These are phyloP conservation scores for Indri indri DNA, from an alignment of 2,113 vertebrate genomes.

Conservation along the genomic window DNA sequence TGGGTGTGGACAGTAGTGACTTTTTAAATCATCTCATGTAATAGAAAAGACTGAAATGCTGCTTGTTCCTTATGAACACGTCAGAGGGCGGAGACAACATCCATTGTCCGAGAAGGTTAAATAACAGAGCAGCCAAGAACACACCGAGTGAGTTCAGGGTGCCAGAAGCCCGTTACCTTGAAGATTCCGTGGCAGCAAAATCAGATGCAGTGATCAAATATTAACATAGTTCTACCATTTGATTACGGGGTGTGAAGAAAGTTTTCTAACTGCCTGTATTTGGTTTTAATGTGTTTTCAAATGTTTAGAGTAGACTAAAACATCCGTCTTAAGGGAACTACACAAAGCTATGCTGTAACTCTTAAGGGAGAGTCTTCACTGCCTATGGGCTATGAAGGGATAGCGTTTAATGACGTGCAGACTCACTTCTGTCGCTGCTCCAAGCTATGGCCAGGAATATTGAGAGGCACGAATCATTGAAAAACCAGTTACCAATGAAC, in stretches of 20 bases:
- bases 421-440: not conserved
- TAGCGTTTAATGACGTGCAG: fast-evolving
- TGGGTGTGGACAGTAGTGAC: too few relatives aligned
- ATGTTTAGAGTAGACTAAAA: not conserved
- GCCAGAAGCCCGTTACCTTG: not conserved
- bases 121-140: fast-evolving
- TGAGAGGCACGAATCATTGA: not conserved
- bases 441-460: not conserved
- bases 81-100: not conserved
- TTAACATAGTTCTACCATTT: too few relatives aligned
- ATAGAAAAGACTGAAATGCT: not conserved
- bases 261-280: not conserved
- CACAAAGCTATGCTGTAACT: not conserved
- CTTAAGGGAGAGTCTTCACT: not conserved
- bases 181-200: not conserved
- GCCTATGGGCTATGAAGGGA: too few relatives aligned
- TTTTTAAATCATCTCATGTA: not conserved
- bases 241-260: not conserved
- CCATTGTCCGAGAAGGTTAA: too few relatives aligned
- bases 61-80: not conserved
- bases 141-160: fast-evolving
- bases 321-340: not conserved
- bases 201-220: fast-evolving
- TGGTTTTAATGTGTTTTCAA: not conserved
- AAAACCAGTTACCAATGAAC: not conserved